A percentile compares a stretch with the other conserved stretches of the same genome.
phyloP scores from a whole-genome alignment of 2,797 vertebrate genomes.

The Phrynocephalus guinanensis region DNA sequence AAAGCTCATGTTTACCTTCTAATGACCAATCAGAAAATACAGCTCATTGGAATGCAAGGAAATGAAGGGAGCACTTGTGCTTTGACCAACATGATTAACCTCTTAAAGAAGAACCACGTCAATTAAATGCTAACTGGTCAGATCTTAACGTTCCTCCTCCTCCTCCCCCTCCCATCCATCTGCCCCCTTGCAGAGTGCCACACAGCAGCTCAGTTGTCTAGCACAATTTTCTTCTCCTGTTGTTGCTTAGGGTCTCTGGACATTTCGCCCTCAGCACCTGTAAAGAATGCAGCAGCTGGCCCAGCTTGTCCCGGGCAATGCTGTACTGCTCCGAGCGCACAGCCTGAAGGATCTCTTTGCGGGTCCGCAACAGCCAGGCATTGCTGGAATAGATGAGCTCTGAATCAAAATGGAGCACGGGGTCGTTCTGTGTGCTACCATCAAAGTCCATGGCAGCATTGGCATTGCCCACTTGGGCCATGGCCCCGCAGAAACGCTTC shows the following conservation, averaged over 20 bases:
- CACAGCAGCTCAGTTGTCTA: background rate
- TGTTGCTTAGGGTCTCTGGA: background rate
- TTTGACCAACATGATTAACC: too few species aligned
- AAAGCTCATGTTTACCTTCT: too few species aligned
- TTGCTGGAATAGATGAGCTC: slow-evolving; percentile 78
- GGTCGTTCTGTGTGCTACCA: slow-evolving; percentile 79
- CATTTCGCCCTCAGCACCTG: slow-evolving; percentile 77
- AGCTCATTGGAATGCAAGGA: too few species aligned
- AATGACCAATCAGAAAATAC: too few species aligned
- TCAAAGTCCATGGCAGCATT: slow-evolving; percentile 87
- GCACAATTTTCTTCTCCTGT: background rate
- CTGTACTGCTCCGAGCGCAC: slow-evolving; percentile 78
- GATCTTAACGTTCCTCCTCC: too few species aligned
- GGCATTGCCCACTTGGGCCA: slow-evolving; percentile 84
- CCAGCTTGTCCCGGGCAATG: slow-evolving; percentile 81
- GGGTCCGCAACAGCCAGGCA: slow-evolving; percentile 74
- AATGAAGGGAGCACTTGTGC: too few species aligned
- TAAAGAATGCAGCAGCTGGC: slow-evolving; percentile 84
- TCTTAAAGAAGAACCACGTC: too few species aligned
- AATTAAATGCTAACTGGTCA: too few species aligned
- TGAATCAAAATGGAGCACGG: slow-evolving; percentile 88
- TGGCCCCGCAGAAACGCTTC: slow-evolving; percentile 82
- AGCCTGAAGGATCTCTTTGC: slow-evolving; percentile 77
- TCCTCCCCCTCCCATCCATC: too few species aligned
- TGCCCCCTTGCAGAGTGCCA: too few species aligned